phyloP scores from a whole-genome alignment of 2,797 vertebrate species.

The Echeneis naucrates region DNA sequence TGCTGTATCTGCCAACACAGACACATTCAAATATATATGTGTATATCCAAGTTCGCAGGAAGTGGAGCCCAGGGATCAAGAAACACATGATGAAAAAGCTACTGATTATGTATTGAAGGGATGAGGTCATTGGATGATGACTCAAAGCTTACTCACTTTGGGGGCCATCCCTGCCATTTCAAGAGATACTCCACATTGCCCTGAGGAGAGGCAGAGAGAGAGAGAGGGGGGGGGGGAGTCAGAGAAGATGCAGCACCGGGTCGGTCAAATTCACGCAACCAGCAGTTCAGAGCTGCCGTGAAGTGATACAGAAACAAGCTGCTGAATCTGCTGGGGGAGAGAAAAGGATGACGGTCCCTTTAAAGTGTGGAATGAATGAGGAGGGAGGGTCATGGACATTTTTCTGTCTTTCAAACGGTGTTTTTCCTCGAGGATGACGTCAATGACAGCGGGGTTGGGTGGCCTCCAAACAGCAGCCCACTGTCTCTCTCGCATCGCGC shows the following conservation, averaged over 20 bases:
- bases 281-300: conserved; percentile 7
- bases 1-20: conserved; percentile 92
- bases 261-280: conserved; percentile 15
- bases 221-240: conserved; percentile 8
- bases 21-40: not conserved
- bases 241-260: conserved; percentile 20
- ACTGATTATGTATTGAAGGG: conserved; percentile 22
- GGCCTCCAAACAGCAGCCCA: conserved; percentile 62
- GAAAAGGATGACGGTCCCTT: conserved; percentile 71
- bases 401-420: conserved; percentile 60
- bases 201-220: conserved; percentile 73
- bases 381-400: conserved; percentile 45
- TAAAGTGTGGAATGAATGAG: conserved; percentile 62
- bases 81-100: not conserved
- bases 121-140: conserved; percentile 69
- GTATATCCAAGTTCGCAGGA: not conserved
- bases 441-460: conserved; percentile 70
- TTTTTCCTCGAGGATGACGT: conserved; percentile 79
- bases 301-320: conserved; percentile 3
- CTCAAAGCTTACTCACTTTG: conserved; percentile 91
- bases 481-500: conserved; percentile 12
- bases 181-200: conserved; percentile 98
- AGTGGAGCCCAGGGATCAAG: not conserved
- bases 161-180: conserved; percentile 99
- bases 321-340: not conserved